Conservation (phyloP, 2,113 vertebrate species). For the Gambusia affinis region DNA sequence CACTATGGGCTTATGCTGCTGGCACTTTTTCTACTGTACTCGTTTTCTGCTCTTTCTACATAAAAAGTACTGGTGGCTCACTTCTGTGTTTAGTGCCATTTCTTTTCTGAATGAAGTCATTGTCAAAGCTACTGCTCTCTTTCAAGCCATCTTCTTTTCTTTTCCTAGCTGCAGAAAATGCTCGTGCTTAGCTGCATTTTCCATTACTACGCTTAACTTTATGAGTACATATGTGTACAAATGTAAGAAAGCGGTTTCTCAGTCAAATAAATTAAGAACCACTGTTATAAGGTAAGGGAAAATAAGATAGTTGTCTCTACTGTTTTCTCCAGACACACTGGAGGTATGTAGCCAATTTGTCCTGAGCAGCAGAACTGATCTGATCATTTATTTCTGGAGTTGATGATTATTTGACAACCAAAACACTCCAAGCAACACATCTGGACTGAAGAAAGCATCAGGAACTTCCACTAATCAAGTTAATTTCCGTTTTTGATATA, state of each 20-base stretch:
- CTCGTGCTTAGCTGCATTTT: no score
- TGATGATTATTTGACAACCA: slow-evolving; percentile 8
- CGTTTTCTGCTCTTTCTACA: no score
- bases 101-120: no score
- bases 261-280: background rate
- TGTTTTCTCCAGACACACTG: slow-evolving; percentile 20
- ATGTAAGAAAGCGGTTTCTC: background rate
- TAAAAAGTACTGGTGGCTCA: no score
- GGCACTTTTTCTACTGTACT: no score
- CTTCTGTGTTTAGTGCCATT: no score
- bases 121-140: no score
- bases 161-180: no score
- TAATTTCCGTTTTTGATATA: slow-evolving; percentile 1
- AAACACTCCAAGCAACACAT: background rate
- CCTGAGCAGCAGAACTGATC: slow-evolving; percentile 7
- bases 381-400: background rate
- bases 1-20: no score
- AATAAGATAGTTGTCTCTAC: slow-evolving; percentile 3
- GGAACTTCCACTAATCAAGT: background rate
- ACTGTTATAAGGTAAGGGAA: background rate
- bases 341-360: slow-evolving; percentile 34
- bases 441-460: background rate
- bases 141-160: no score
- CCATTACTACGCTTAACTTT: no score
- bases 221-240: no score